These are phyloP conservation scores for Denticeps clupeoides DNA, from an alignment of 2,797 vertebrate genomes.

Conservation along the genomic window DNA sequence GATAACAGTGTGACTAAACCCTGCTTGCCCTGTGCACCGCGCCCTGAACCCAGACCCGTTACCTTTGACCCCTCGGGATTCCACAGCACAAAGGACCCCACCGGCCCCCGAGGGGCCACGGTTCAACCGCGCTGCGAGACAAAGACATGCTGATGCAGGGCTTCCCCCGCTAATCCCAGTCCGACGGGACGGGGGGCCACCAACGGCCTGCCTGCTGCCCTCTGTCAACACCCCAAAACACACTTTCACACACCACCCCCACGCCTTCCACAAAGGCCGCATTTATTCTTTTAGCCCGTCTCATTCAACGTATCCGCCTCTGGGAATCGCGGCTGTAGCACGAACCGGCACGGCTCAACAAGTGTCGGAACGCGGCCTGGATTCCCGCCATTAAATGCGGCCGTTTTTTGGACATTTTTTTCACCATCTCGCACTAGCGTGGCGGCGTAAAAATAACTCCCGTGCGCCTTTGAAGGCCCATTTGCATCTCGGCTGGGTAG, in stretches of 20 bases:
- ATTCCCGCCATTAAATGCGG: no score
- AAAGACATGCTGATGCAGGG: conserved; percentile 52
- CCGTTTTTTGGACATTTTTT: no score
- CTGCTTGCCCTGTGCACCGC: conserved; percentile 33
- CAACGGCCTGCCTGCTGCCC: conserved; percentile 39
- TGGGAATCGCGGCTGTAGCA: no score
- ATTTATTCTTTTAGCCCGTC: no score
- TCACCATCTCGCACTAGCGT: conserved; percentile 15
- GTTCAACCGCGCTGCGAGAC: conserved; percentile 39
- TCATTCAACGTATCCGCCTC: no score
- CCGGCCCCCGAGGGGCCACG: conserved; percentile 38
- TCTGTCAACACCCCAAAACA: conserved; percentile 23
- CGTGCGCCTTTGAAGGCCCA: conserved; percentile 38
- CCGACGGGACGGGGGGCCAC: conserved; percentile 41
- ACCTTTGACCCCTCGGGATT: conserved; percentile 43
- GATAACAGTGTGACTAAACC: conserved; percentile 39
- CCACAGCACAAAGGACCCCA: conserved; percentile 44
- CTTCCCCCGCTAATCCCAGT: conserved; percentile 34
- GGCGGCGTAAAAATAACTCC: conserved; percentile 49
- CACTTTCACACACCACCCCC: no score
- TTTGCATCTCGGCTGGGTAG: conserved; percentile 42
- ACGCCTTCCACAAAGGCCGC: no score
- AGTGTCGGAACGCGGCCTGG: no score
- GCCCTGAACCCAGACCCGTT: no score
- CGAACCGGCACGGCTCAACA: no score